Evolutionary conservation across 2,113 vertebrate species (phyloP), one percentile per base, ranked within the genome.

Genomic region (Ciconia stormi): DNA sequence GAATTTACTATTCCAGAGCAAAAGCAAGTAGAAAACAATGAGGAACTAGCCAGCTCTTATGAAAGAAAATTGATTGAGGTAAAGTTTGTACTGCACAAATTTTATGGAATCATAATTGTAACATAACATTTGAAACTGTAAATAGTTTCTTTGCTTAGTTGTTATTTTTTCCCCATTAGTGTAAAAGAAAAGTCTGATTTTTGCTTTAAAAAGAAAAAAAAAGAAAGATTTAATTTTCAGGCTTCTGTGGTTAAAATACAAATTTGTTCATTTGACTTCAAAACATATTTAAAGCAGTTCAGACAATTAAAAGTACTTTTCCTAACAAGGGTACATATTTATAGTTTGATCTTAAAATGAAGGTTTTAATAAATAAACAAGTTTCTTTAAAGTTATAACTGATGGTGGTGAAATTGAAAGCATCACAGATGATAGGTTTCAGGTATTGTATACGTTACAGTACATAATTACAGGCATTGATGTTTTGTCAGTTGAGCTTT

Each of bases 51-150:
- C 8, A 98, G 98, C 95, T 99, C 99, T 92, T 99, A 99, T 0
- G 99, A 99, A 95, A 99, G 99, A 58, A 99, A 99, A 96, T 99
- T 99, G 87, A 99, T 99, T 6, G 99, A 99, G 99, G 99, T 99
- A 98, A 98, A 94, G 63, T 74, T 44, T 73, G 14, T 83, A 25
- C 58, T 78, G 29, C 50, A 46, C 13, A 69, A 25, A 87, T 47
- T 44, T 84, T 87, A 15, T 53, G 34, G 26, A 49, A 40, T 80
- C 0, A 1, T 34, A 88, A 38, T 46, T 66, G 27, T 71, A 81
- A 55, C 2, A 4, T 14, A 62, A 47, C 13, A 4, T 46, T 89
- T 70, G 59, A 84, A 81, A 34, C 16, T 61, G 20, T 61, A 59
- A 91, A 30, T 61, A 50, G 16, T 63, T 87, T 79, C 29, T 44